A percentile compares a stretch with the other conserved stretches of the same genome.
Evolutionary conservation across 2,888 invertebrate species (phyloP).

Genomic region (Meiosimyza platycephala): DNA sequence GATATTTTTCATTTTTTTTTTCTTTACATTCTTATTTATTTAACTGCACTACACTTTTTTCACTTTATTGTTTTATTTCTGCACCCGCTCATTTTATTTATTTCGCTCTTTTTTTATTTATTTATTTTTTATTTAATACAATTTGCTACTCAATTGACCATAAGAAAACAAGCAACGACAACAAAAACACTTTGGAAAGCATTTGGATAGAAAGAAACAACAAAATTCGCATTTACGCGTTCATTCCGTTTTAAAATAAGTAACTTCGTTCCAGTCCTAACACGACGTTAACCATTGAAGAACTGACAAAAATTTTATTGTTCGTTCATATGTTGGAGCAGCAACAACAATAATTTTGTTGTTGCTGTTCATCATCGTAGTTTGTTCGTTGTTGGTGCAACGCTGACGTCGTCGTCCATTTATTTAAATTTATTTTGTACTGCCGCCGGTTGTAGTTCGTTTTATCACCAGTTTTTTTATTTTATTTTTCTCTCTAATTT

Average conservation of each 20-base stretch:
- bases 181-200: slow-evolving; percentile 6
- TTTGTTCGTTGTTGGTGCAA: neutral
- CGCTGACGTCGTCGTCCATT: slow-evolving; percentile 8
- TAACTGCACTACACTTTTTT: slow-evolving; percentile 45
- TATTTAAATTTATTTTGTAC: too few species aligned
- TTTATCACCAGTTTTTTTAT: neutral
- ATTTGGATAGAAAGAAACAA: slow-evolving; percentile 29
- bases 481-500: neutral
- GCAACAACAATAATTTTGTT: slow-evolving; percentile 25
- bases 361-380: neutral
- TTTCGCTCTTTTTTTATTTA: slow-evolving; percentile 37
- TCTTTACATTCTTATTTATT: slow-evolving; percentile 5
- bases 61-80: slow-evolving; percentile 51
- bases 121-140: slow-evolving; percentile 11
- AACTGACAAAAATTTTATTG: slow-evolving; percentile 48
- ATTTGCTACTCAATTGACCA: slow-evolving; percentile 8
- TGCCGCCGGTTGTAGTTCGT: slow-evolving; percentile 7
- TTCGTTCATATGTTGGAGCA: slow-evolving; percentile 26
- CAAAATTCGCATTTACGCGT: slow-evolving; percentile 12
- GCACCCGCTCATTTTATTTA: slow-evolving; percentile 38
- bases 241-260: slow-evolving; percentile 45
- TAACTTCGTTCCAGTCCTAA: slow-evolving; percentile 55
- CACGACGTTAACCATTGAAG: slow-evolving; percentile 56
- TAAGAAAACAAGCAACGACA: slow-evolving; percentile 5
- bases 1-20: too few species aligned